Evolutionary conservation across 2,797 vertebrate species (phyloP).

Genomic region (Lacerta viridis): DNA sequence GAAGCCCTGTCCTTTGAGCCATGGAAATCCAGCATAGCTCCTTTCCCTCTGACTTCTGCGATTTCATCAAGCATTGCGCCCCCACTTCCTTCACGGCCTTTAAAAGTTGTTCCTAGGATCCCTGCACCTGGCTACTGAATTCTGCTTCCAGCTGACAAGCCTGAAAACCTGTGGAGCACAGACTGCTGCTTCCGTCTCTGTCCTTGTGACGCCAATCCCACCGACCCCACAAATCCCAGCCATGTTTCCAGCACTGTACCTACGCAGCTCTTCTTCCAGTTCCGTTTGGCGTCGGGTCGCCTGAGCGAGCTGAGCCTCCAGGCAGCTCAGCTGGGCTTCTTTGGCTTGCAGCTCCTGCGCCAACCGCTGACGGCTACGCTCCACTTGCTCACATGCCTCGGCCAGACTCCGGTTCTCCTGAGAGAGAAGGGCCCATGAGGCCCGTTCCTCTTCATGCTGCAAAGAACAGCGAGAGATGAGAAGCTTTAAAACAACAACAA

Average conservation of each 20-base stretch:
- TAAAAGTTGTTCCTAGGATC: neutral
- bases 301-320: conserved; percentile 84
- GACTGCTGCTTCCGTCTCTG: too few relatives aligned
- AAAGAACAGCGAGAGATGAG: conserved; percentile 41
- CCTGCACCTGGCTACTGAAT: too few relatives aligned
- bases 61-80: neutral
- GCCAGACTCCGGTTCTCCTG: conserved; percentile 39
- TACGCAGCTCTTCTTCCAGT: conserved; percentile 80
- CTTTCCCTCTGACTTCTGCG: neutral
- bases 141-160: neutral
- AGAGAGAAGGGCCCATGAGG: conserved; percentile 62
- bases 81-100: neutral
- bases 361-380: conserved; percentile 74
- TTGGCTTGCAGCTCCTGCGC: conserved; percentile 84
- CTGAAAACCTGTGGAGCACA: too few relatives aligned
- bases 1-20: too few relatives aligned
- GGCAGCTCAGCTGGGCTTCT: conserved; percentile 81
- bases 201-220: neutral
- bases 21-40: neutral
- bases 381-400: conserved; percentile 71
- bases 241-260: conserved; percentile 66
- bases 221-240: neutral
- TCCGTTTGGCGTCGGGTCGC: conserved; percentile 74
- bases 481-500: too few relatives aligned
- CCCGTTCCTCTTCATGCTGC: conserved; percentile 71